A percentile compares a stretch with the other conserved stretches of the same genome.
Evolutionary conservation across 2,113 vertebrate genomes (phyloP).

Genomic region (Cyanoderma ruficeps): DNA sequence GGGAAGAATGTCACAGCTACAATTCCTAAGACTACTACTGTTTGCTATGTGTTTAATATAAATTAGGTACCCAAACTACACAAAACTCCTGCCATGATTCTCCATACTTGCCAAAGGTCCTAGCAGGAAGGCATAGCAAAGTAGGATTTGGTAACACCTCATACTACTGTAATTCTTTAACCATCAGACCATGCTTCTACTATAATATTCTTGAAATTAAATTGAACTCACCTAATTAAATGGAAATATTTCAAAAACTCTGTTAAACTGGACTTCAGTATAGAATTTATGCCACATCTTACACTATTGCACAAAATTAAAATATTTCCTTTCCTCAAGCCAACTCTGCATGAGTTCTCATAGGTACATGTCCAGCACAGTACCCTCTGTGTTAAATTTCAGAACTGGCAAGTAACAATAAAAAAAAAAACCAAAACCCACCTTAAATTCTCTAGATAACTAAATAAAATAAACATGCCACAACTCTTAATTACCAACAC

Average conservation of each 20-base stretch:
- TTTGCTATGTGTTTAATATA: not conserved
- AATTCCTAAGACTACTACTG: not conserved
- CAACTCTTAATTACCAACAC: conserved; percentile 7
- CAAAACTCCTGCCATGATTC: not conserved
- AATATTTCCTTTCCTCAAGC: conserved; percentile 11
- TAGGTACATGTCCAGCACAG: not conserved
- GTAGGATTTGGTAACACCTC: not conserved
- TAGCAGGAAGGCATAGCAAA: not conserved
- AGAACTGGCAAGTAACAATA: conserved; percentile 4
- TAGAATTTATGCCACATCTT: not conserved
- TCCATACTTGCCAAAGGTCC: not conserved
- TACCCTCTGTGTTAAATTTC: conserved; percentile 32
- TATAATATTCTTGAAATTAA: not conserved
- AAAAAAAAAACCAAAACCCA: not conserved
- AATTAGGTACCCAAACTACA: not conserved
- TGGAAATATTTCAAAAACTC: conserved; percentile 25
- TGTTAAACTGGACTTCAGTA: not conserved
- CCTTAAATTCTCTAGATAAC: conserved; percentile 34
- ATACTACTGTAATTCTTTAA: not conserved
- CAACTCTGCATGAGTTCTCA: conserved; percentile 43
- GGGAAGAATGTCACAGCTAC: not conserved
- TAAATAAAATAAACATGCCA: conserved; percentile 46
- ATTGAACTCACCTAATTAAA: conserved; percentile 3
- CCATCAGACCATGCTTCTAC: not conserved
- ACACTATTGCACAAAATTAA: not conserved